These are phyloP conservation scores for Melipona quadrifasciata DNA, from an alignment of 1,140 invertebrate species.

Conservation along the genomic window DNA sequence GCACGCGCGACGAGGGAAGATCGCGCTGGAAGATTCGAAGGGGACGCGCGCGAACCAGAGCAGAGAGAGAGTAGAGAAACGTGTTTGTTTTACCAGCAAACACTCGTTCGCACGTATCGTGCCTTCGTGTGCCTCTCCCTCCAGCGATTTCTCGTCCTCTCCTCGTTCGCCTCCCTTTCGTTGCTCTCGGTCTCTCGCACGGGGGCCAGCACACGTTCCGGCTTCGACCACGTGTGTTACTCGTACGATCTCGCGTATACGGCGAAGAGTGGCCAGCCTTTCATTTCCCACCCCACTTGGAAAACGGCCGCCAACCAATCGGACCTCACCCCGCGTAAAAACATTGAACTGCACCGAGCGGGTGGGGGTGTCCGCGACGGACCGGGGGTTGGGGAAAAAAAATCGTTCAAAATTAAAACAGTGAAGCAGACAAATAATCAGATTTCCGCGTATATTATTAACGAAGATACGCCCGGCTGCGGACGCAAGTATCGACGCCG, in stretches of 20 bases:
- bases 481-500: slow-evolving; percentile 76
- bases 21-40: slow-evolving; percentile 22
- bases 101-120: slow-evolving; percentile 56
- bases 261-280: slow-evolving; percentile 63
- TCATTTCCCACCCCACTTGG: slow-evolving; percentile 67
- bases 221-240: slow-evolving; percentile 57
- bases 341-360: slow-evolving; percentile 72
- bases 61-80: slow-evolving; percentile 13
- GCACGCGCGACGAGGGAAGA: slow-evolving; percentile 5
- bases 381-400: slow-evolving; percentile 54
- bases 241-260: slow-evolving; percentile 57
- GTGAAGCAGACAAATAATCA: slow-evolving; percentile 80
- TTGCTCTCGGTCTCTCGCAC: slow-evolving; percentile 12
- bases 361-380: slow-evolving; percentile 54
- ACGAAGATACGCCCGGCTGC: slow-evolving; percentile 66
- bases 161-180: not conserved
- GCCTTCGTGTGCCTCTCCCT: slow-evolving; percentile 35
- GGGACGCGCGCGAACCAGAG: not conserved
- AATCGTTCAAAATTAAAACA: slow-evolving; percentile 79
- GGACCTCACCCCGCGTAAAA: slow-evolving; percentile 72
- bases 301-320: slow-evolving; percentile 70
- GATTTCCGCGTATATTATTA: slow-evolving; percentile 81
- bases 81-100: slow-evolving; percentile 53
- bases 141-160: not conserved
- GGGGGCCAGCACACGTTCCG: slow-evolving; percentile 51